phyloP scores from a whole-genome alignment of 2,888 invertebrate species.

The Agrotis ipsilon region DNA sequence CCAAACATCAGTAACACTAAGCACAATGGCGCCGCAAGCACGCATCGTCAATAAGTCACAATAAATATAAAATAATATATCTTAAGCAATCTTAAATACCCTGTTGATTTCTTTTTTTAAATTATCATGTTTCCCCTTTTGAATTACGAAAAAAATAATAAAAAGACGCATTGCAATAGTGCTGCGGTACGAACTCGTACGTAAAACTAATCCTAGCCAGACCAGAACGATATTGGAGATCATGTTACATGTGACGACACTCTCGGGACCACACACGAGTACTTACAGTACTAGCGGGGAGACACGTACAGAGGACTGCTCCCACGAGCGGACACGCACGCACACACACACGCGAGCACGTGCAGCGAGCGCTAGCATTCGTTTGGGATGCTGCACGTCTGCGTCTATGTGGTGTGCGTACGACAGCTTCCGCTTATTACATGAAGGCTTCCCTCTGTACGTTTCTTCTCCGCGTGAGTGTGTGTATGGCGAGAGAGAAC shows the following conservation, averaged over 20 bases:
- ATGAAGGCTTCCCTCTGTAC: not conserved
- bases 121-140: conserved; percentile 76
- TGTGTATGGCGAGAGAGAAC: conserved; percentile 17
- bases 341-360: not conserved
- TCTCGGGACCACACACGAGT: conserved; percentile 11
- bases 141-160: conserved; percentile 75
- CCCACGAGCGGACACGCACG: not conserved
- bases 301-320: not conserved
- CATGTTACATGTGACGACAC: conserved; percentile 59
- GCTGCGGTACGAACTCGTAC: conserved; percentile 66
- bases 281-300: conserved; percentile 1
- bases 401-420: not conserved
- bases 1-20: conserved; percentile 78
- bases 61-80: conserved; percentile 90
- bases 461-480: not conserved
- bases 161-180: conserved; percentile 60
- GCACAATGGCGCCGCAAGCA: conserved; percentile 74
- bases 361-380: not conserved
- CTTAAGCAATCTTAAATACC: conserved; percentile 91
- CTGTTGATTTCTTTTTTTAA: conserved; percentile 89
- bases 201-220: conserved; percentile 62
- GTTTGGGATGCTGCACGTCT: not conserved
- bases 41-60: conserved; percentile 76
- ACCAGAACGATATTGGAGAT: conserved; percentile 67
- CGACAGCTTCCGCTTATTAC: not conserved